Evolutionary conservation across 2,888 invertebrate genomes (phyloP).

Genomic region (Galerucella calmariensis): DNA sequence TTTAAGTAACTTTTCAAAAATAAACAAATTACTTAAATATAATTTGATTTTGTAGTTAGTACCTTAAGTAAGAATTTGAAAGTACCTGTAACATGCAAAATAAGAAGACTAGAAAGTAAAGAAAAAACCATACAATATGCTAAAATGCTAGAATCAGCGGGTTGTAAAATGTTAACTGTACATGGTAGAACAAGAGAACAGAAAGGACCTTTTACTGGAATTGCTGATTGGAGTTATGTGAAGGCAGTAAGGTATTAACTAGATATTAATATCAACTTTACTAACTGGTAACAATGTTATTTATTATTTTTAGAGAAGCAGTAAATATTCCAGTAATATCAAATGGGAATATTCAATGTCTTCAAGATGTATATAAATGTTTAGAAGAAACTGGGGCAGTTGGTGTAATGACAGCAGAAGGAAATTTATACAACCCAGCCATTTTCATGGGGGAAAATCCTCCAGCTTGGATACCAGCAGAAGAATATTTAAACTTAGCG

Average conservation of each 20-base stretch:
- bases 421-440: constrained; percentile 97
- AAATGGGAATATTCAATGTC: constrained; percentile 96
- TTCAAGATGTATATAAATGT: constrained; percentile 88
- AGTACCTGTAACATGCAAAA: constrained; percentile 96
- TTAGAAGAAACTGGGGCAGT: constrained; percentile 85
- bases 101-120: constrained; percentile 88
- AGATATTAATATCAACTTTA: neutral
- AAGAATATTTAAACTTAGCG: constrained; percentile 87
- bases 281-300: constrained; percentile 2
- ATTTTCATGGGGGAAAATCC: constrained; percentile 83
- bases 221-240: constrained; percentile 95
- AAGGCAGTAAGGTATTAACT: constrained; percentile 81
- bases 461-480: constrained; percentile 89
- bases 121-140: constrained; percentile 92
- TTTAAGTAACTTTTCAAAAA: too few species aligned
- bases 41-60: constrained; percentile 71
- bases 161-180: constrained; percentile 91
- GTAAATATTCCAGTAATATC: constrained; percentile 94
- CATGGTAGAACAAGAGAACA: constrained; percentile 96
- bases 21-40: neutral
- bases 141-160: constrained; percentile 92
- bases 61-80: constrained; percentile 76
- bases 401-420: constrained; percentile 94
- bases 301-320: constrained; percentile 72
- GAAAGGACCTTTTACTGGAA: constrained; percentile 94